Base-by-base conservation (phyloP, 23 tunicate species). In the Trididemnum clinides region DNA sequence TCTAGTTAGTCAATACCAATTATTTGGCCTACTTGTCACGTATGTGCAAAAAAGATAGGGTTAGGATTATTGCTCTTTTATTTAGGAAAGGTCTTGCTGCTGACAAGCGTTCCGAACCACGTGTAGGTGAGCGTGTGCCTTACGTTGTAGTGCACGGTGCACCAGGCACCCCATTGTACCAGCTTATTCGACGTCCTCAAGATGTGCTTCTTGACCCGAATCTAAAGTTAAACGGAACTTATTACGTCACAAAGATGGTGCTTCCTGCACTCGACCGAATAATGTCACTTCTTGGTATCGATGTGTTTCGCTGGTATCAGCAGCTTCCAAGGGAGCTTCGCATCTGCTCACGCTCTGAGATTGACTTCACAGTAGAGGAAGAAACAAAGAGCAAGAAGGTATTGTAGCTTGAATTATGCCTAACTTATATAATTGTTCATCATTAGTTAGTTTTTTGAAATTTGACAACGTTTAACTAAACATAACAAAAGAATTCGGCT, bases 211-310 rank as follows among this genome's bases (percentile, higher is more conserved):
- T 39, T 50, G 90, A 89, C 75, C 73, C 85, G 12, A 35, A 80
- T 19, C 76, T 85, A 34, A 86, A 77, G 20, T 54, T 94, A 28
- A 85, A 94, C 39, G 98, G 98, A 1, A 66, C 89, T 51, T 94
- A 94, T 79, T 94, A 94, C 81, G 90, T 94, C 33, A 88, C 98
- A 50, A 94, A 89, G 82, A 83, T 89, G 93, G 71, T 94, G 50
- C 75, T 94, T 1, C 98, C 98, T 18, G 93, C 98, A 0, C 57
- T 94, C 5, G 91, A 94, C 64, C 59, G 98, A 0, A 39, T 94
- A 73, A 50, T 94, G 82, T 82, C 95, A 33, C 50, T 94, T 62
- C 34, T 94, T 2, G 97, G 97, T 0, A 85, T 88, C 6, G 98
- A 94, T 74, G 98, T 94, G 28, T 81, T 34, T 7, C 77, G 64